Conservation (phyloP, 92 coral and sea anemone genomes). For the Epizoanthus illoricatus region DNA sequence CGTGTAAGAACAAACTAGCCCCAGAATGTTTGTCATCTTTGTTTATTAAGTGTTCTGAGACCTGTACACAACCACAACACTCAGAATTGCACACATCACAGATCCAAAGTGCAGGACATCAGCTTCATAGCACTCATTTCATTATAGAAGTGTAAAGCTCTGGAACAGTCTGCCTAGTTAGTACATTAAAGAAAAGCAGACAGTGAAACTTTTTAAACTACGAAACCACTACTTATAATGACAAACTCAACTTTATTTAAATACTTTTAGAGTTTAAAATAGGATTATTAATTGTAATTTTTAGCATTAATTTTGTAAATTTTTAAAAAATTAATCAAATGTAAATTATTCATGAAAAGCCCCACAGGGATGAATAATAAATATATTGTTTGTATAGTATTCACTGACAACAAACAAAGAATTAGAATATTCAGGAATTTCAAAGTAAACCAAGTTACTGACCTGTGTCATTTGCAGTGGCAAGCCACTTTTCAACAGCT, state of each 20-base stretch:
- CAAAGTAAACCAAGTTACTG: background rate
- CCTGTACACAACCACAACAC: too few species aligned
- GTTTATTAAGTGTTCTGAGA: too few species aligned
- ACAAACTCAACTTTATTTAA: too few species aligned
- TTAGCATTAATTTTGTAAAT: too few species aligned
- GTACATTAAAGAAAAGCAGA: constrained; percentile 4
- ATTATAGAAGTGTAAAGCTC: constrained; percentile 12
- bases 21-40: background rate
- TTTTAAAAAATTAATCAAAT: too few species aligned
- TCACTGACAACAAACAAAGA: background rate
- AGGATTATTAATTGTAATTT: too few species aligned
- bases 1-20: background rate
- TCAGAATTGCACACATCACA: too few species aligned
- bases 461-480: constrained; percentile 83
- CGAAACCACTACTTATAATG: too few species aligned
- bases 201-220: constrained; percentile 4
- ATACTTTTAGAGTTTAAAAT: too few species aligned
- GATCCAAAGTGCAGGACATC: background rate
- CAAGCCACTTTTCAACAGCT: constrained; percentile 73
- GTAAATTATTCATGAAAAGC: background rate
- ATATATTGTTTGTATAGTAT: background rate
- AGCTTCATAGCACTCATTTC: background rate
- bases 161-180: constrained; percentile 18
- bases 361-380: too few species aligned
- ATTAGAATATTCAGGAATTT: background rate